phyloP scores from a whole-genome alignment of 2,113 vertebrate genomes.

The Eubucco bourcierii region DNA sequence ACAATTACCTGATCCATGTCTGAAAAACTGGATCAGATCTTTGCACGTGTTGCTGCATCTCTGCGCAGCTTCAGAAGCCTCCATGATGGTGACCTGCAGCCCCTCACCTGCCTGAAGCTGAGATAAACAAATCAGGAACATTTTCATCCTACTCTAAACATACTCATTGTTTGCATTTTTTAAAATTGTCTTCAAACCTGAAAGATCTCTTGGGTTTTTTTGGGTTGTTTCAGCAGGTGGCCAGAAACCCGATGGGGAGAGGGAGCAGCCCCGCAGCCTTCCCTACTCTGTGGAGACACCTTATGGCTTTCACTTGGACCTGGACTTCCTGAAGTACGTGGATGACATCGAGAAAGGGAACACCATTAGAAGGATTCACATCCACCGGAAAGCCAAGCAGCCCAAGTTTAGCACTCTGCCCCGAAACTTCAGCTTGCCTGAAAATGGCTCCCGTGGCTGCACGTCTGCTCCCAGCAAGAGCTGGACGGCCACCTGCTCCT shows the following conservation, averaged over 20 bases:
- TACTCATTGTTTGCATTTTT: not conserved
- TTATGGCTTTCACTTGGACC: slow-evolving; percentile 94
- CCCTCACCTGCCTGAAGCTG: not conserved
- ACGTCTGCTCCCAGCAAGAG: slow-evolving; percentile 67
- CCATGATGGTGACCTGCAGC: not conserved
- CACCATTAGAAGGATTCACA: slow-evolving; percentile 92
- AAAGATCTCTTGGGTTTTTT: not conserved
- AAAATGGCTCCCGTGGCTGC: slow-evolving; percentile 74
- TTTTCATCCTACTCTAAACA: not conserved
- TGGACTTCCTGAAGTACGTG: slow-evolving; percentile 98
- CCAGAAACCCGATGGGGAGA: slow-evolving; percentile 77
- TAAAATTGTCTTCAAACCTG: not conserved
- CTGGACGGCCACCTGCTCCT: slow-evolving; percentile 81
- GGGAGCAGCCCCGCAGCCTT: slow-evolving; percentile 84
- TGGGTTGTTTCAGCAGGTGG: slow-evolving; percentile 78
- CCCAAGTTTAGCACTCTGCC: slow-evolving; percentile 95
- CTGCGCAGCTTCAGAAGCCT: not conserved
- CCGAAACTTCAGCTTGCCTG: slow-evolving; percentile 93
- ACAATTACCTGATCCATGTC: not conserved
- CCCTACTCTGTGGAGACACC: slow-evolving; percentile 97
- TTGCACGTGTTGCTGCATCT: not conserved
- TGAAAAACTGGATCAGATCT: not conserved
- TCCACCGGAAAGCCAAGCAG: slow-evolving; percentile 89
- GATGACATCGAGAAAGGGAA: slow-evolving; percentile 99
- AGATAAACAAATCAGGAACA: not conserved